A percentile compares a stretch with the other conserved stretches of the same genome.
phyloP scores from a whole-genome alignment of 2,797 vertebrate species.

The Phrynocephalus vlangalii region DNA sequence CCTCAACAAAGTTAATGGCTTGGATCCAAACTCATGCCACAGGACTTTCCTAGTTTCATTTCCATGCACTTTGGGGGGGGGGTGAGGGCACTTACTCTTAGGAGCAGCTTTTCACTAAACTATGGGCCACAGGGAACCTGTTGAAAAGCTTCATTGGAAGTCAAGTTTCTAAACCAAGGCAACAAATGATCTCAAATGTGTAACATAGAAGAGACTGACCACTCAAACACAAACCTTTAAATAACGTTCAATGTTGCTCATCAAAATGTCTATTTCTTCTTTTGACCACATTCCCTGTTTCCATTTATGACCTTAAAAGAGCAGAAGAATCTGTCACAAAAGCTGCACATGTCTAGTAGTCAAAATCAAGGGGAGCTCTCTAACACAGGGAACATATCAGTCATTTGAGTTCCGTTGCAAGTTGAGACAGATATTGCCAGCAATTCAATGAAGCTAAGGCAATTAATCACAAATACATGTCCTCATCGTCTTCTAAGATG shows the following conservation, averaged over 20 bases:
- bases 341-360: not conserved
- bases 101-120: not conserved
- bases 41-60: not conserved
- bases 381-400: not conserved
- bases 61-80: not conserved
- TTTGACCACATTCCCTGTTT: constrained; percentile 99
- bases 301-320: constrained; percentile 94
- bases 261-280: constrained; percentile 97
- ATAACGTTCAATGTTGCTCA: constrained; percentile 96
- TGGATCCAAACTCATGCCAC: not conserved
- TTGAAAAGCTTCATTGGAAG: not conserved
- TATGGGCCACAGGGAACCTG: not conserved
- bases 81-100: too few relatives aligned
- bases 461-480: not conserved
- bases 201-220: constrained; percentile 5
- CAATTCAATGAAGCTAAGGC: constrained; percentile 16
- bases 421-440: constrained; percentile 3
- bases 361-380: constrained; percentile 49
- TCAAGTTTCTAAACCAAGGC: not conserved
- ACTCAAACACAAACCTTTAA: constrained; percentile 85
- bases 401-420: not conserved
- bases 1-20: not conserved
- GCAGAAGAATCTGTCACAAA: constrained; percentile 48
- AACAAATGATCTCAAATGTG: not conserved
- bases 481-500: not conserved